Base-by-base conservation (phyloP, 1,140 invertebrate genomes). In the Teleogryllus occipitalis region DNA sequence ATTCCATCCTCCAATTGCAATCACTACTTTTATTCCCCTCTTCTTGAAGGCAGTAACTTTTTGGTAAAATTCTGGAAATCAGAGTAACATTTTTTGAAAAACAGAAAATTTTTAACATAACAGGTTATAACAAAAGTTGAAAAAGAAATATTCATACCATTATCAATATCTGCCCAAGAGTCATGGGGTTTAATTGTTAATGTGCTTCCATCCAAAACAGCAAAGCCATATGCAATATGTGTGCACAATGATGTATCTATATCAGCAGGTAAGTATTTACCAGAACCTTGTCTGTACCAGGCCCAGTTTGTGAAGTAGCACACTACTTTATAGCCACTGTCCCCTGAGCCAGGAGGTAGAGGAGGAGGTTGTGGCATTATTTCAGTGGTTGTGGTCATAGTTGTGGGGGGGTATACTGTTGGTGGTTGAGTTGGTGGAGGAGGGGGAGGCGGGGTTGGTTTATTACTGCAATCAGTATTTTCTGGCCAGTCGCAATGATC, bases 251-350 rank as follows among this genome's bases (percentile, higher is more conserved):
- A 85, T 0, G 89, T 84, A 82, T 94, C 90, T 8, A 94, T 89
- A 84, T 93, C 89, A 80, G 90, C 89, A 5, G 91, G 91, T 12
- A 87, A 84, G 84, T 89, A 93, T 82, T 91, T 92, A 21, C 91
- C 92, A 80, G 88, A 86, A 8, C 89, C 90, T 82, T 89, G 90
- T 80, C 92, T 89, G 78, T n/a, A 72, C 87, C 90, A 91, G 14
- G 92, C 91, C 92, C 93, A 93, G 82, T 92, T 93, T 5, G 92
- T 92, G 82, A 92, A 93, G 83, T 94, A 94, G 83, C 93, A 94
- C 18, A 93, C 89, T 8, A 93, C 85, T 83, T 92, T 90, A 21
- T 87, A 88, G 81, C 85, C 85, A 7, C 79, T 0, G 82, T 82
- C 82, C 84, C 81, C 77, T 84, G 85, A 74, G 81, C 77, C 80